Base-by-base conservation (phyloP, 2,888 invertebrate species). In the Exephanes ischioxanthus region DNA sequence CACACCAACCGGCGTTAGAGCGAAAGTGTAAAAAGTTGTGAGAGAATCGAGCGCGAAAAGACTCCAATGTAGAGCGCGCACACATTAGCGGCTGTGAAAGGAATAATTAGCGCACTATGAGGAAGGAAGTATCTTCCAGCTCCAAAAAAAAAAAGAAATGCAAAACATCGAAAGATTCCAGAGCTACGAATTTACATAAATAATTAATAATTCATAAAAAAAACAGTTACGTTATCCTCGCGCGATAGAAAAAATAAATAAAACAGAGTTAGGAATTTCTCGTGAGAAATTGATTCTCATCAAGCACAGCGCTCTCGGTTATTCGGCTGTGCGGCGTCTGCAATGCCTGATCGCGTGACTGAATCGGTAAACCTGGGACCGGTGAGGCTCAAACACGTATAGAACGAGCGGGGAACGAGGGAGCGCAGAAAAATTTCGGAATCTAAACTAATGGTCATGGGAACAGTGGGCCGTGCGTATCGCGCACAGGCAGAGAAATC, bases 271-370 rank as follows among this genome's bases (percentile, higher is more conserved):
- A 61, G n/a, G n/a, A 41, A 55, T 71, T 45, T 33, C 41, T 79
- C 75, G 75, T 79, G 83, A 83, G 70, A 79, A 83, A 75, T 14
- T 58, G 22, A 58, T 45, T 75, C 63, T 75, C 75, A 75, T 83
- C 45, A 33, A n/a, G 53, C 11, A 4, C 9, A 14, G 45, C 58
- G 9, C 14, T 22, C 22, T 26, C 58, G 58, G 58, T 22, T 22
- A 22, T 58, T 58, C 58, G 58, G 26, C 22, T 58, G 14, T 37
- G 30, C 5, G 61, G 58, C 19, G 51, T 68, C 19, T 68, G 16
- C 26, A 45, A 26, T 26, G 37, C 4, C 3, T 53, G 70, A 80
- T 84, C 71, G 83, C 75, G 80, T 80, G 76, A 71, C 48, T 48
- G 66, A 22, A 41, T 11, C 48, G 26, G 71, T 76, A 48, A 71